Percentiles rank a stretch among this genome's conserved stretches.
phyloP scores from a whole-genome alignment of 1,140 invertebrate species.

The Zaprionus taronus region DNA sequence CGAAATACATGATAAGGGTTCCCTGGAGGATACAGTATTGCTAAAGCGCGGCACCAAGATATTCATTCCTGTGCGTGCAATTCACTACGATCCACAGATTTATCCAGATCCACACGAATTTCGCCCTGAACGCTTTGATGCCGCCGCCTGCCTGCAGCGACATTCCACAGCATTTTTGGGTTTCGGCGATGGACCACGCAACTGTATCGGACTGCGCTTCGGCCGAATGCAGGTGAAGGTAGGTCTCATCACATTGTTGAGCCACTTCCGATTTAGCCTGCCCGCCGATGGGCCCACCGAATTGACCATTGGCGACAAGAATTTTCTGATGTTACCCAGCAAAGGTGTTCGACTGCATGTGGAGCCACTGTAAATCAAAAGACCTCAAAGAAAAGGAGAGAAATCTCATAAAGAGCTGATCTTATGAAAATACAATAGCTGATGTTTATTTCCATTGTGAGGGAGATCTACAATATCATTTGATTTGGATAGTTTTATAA shows the following conservation, averaged over 20 bases:
- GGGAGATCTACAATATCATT: no score
- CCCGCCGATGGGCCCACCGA: constrained; percentile 10
- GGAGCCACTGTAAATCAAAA: not conserved
- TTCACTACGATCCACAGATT: constrained; percentile 51
- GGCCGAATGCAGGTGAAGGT: constrained; percentile 65
- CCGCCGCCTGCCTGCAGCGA: constrained; percentile 23
- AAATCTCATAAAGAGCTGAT: not conserved
- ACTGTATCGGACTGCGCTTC: constrained; percentile 86
- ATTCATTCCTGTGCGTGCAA: constrained; percentile 53
- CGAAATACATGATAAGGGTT: constrained; percentile 69
- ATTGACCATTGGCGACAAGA: constrained; percentile 74
- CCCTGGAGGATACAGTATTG: constrained; percentile 28
- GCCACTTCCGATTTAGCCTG: constrained; percentile 71
- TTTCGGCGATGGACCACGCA: constrained; percentile 90
- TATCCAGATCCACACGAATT: constrained; percentile 45
- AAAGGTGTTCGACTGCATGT: constrained; percentile 46
- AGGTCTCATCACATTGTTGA: constrained; percentile 56
- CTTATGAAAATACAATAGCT: not conserved
- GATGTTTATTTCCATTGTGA: no score
- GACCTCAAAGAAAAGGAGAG: not conserved
- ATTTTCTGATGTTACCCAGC: constrained; percentile 74
- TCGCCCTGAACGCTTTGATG: constrained; percentile 43
- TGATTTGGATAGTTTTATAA: no score
- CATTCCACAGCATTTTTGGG: constrained; percentile 86
- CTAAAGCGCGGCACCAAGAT: constrained; percentile 85